Percentiles rank a stretch among this genome's conserved stretches.
These are phyloP conservation scores for Lycocerus yunnanus DNA, from an alignment of 2,888 invertebrate species.

Conservation along the genomic window DNA sequence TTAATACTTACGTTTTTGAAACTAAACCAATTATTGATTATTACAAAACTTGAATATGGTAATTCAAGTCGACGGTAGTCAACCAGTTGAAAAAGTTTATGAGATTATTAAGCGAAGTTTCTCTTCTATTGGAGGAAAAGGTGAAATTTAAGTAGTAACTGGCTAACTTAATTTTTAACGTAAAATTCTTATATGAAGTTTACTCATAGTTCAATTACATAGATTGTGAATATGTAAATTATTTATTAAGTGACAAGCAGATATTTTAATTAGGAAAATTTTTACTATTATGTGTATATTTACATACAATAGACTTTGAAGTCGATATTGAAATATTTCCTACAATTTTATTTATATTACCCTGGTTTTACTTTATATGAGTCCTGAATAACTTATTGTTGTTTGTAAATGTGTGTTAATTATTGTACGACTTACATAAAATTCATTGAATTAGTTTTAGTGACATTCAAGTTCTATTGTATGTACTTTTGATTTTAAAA, in stretches of 20 bases:
- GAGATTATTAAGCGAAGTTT: conserved; percentile 49
- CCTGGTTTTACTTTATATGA: not conserved
- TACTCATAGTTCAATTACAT: not conserved
- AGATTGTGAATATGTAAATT: not conserved
- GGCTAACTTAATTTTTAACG: not conserved
- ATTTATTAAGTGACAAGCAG: not conserved
- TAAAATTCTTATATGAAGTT: not conserved
- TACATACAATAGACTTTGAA: not conserved
- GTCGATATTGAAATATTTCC: not conserved
- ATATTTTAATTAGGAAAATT: not conserved
- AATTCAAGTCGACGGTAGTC: conserved; percentile 74
- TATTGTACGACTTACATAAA: not conserved
- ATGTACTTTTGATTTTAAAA: not conserved
- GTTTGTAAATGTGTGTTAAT: not conserved
- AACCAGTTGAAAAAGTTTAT: conserved; percentile 67
- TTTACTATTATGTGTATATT: not conserved
- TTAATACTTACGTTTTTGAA: conserved; percentile 81
- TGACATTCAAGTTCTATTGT: not conserved
- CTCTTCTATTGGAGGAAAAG: conserved; percentile 15
- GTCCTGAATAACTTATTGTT: not conserved
- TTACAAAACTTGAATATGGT: conserved; percentile 75
- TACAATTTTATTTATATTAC: not conserved
- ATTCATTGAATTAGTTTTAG: not conserved
- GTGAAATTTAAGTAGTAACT: not conserved
- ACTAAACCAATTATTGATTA: conserved; percentile 90